These are phyloP conservation scores for Rallus limicola DNA, from an alignment of 2,113 vertebrate genomes.

Conservation along the genomic window DNA sequence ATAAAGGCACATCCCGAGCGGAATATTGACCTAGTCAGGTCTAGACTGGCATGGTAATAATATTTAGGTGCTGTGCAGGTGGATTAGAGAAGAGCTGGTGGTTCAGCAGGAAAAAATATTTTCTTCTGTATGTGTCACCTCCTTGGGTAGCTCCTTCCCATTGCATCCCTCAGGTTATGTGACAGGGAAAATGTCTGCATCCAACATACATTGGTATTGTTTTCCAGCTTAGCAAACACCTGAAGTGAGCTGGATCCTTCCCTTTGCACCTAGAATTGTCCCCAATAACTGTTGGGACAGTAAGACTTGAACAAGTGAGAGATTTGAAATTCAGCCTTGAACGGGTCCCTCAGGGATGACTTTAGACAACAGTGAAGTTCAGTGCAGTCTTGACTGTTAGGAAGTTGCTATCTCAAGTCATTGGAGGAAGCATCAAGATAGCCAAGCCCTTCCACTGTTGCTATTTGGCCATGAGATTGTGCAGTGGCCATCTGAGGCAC, in stretches of 20 bases:
- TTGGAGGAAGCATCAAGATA: neutral
- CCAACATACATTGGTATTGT: accelerated
- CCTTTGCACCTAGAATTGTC: neutral
- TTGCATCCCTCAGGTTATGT: accelerated
- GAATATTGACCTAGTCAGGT: accelerated
- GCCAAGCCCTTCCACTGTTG: neutral
- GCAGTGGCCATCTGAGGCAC: neutral
- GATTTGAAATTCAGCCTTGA: neutral
- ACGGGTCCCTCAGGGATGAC: accelerated
- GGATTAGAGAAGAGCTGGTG: neutral
- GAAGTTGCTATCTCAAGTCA: neutral
- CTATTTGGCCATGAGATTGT: neutral
- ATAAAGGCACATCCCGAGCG: neutral
- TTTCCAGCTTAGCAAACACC: neutral
- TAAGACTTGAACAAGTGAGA: neutral
- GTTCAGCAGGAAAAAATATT: neutral
- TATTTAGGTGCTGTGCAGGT: neutral
- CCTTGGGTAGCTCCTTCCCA: neutral
- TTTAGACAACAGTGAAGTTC: neutral
- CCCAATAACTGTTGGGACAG: neutral
- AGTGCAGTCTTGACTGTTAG: neutral
- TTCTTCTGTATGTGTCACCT: neutral
- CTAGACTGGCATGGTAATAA: neutral
- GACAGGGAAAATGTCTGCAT: neutral
- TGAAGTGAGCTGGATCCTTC: neutral